phyloP scores from a whole-genome alignment of 2,888 invertebrate species.

The Noctua comes region DNA sequence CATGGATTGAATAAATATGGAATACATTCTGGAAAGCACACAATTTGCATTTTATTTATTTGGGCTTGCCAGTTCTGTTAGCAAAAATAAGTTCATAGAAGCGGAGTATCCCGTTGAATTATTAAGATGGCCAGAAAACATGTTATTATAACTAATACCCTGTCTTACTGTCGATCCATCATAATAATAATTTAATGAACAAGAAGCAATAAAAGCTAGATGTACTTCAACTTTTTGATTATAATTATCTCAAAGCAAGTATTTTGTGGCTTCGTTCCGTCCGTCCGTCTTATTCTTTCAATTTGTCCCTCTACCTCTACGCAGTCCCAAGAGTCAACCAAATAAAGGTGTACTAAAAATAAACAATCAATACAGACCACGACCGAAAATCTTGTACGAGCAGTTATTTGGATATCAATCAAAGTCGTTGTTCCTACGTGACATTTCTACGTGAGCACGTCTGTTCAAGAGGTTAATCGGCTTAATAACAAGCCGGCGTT shows the following conservation, averaged over 20 bases:
- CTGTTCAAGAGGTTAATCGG: constrained; percentile 69
- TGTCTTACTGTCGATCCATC: neutral
- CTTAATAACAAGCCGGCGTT: constrained; percentile 69
- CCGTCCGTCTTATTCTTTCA: constrained; percentile 2
- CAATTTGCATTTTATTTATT: neutral
- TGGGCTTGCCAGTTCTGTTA: neutral
- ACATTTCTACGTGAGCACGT: constrained; percentile 62
- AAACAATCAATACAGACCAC: constrained; percentile 54
- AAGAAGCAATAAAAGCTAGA: neutral
- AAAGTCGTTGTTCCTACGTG: constrained; percentile 55
- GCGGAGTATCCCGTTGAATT: neutral
- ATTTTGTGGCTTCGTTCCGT: neutral
- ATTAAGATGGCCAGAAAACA: neutral
- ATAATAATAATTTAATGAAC: constrained; percentile 1
- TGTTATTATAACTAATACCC: neutral
- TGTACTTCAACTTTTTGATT: neutral
- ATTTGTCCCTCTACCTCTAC: constrained; percentile 1
- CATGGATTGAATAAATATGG: constrained; percentile 42
- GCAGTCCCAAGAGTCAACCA: constrained; percentile 23
- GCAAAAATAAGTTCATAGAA: neutral
- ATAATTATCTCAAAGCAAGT: neutral
- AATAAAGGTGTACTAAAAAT: constrained; percentile 53
- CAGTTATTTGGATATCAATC: constrained; percentile 57
- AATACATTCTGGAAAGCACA: constrained; percentile 13
- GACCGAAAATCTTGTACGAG: constrained; percentile 47